Percentiles rank a stretch among this genome's conserved stretches.
Evolutionary conservation across 2,797 vertebrate genomes (phyloP).

Genomic region (Novumbra hubbsi): DNA sequence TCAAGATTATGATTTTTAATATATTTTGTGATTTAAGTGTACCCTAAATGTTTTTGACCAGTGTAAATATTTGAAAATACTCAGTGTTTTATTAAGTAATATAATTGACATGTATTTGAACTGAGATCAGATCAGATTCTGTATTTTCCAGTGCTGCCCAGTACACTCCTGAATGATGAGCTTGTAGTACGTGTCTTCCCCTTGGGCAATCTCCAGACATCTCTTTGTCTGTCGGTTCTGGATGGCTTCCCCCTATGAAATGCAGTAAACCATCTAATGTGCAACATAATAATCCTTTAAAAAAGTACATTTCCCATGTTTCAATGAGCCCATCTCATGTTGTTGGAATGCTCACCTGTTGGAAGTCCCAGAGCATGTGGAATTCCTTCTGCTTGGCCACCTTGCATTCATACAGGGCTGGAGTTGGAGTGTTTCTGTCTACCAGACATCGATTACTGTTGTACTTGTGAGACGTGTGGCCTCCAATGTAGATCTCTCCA

Average conservation of each 20-base stretch:
- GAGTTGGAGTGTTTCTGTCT: constrained; percentile 49
- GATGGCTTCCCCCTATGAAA: constrained; percentile 56
- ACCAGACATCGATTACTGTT: constrained; percentile 66
- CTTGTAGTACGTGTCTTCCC: constrained; percentile 3
- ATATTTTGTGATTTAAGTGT: no score
- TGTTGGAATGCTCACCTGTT: constrained; percentile 52
- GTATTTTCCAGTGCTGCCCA: constrained; percentile 66
- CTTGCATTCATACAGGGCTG: constrained; percentile 57
- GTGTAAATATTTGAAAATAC: no score
- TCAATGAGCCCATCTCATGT: background rate
- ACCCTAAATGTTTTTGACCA: no score
- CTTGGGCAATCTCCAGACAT: constrained; percentile 58
- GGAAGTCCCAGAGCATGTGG: constrained; percentile 68
- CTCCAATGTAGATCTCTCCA: constrained; percentile 65
- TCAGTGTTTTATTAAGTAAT: no score
- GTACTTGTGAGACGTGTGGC: constrained; percentile 66
- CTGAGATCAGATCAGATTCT: constrained; percentile 43
- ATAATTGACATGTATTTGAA: no score
- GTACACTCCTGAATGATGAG: constrained; percentile 63
- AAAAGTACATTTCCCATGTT: background rate
- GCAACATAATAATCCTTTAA: background rate
- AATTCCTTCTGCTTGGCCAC: constrained; percentile 47
- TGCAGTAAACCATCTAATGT: constrained; percentile 11
- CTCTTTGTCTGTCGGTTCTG: constrained; percentile 66
- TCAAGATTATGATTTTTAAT: no score